These are phyloP conservation scores for Pionites leucogaster DNA, from an alignment of 2,113 vertebrate genomes.

Conservation along the genomic window DNA sequence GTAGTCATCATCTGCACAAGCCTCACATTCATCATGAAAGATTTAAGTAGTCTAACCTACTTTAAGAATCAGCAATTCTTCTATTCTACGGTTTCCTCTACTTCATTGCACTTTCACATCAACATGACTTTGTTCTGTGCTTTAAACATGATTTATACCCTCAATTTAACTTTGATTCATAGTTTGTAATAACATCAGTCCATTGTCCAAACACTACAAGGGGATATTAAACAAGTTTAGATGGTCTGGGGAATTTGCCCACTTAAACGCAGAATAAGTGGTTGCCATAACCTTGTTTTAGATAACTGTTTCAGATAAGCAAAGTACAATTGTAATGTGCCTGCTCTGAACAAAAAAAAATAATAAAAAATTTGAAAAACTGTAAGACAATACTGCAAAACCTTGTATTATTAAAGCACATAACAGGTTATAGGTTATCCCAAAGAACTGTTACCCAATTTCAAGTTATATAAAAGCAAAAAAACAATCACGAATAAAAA, in stretches of 20 bases:
- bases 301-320: conserved; percentile 6
- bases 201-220: conserved; percentile 29
- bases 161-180: conserved; percentile 54
- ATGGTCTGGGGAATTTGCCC: neutral
- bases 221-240: conserved; percentile 24
- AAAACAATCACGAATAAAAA: neutral
- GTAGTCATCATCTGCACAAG: neutral
- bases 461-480: neutral
- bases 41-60: neutral
- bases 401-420: neutral
- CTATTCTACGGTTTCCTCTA: neutral
- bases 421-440: neutral
- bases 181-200: conserved; percentile 43
- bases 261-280: conserved; percentile 35
- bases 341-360: neutral
- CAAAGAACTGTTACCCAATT: neutral
- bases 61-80: neutral
- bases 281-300: conserved; percentile 1
- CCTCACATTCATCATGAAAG: neutral
- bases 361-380: neutral
- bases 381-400: neutral
- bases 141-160: conserved; percentile 32
- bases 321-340: neutral
- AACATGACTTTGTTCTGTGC: conserved; percentile 2
- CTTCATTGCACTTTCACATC: neutral